phyloP scores from a whole-genome alignment of 1,140 invertebrate species.

The Lasaia peninsularis region DNA sequence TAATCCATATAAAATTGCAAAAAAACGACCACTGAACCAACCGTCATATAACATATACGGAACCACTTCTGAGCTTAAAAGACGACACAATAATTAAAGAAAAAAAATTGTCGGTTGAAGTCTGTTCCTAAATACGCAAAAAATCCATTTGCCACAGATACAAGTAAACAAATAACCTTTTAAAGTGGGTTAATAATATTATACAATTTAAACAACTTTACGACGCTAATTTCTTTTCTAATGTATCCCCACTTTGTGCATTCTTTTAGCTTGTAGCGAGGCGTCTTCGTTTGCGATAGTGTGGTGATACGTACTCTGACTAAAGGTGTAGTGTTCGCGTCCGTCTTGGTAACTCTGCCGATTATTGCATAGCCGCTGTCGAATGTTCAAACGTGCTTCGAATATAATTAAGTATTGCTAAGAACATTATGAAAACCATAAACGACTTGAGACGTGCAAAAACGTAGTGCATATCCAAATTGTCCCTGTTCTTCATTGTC shows the following conservation, averaged over 20 bases:
- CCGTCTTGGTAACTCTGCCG: slow-evolving; percentile 39
- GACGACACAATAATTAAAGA: too few relatives aligned
- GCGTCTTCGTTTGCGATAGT: slow-evolving; percentile 24
- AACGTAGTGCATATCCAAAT: slow-evolving; percentile 51
- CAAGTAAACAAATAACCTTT: too few relatives aligned
- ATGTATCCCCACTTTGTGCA: slow-evolving; percentile 13
- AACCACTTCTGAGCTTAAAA: too few relatives aligned
- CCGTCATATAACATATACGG: too few relatives aligned
- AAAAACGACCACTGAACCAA: too few relatives aligned
- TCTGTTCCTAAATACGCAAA: too few relatives aligned
- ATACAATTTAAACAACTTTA: too few relatives aligned
- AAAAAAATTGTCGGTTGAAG: too few relatives aligned
- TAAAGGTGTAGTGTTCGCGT: slow-evolving; percentile 38
- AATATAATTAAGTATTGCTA: slow-evolving; percentile 54
- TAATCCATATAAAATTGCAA: too few relatives aligned
- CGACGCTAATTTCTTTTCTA: not conserved
- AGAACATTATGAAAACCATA: slow-evolving; percentile 53
- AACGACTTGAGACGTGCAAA: slow-evolving; percentile 49
- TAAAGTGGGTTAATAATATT: too few relatives aligned
- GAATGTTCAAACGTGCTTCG: slow-evolving; percentile 51
- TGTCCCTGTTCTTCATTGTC: slow-evolving; percentile 35
- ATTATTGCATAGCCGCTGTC: slow-evolving; percentile 48
- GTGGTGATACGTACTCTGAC: slow-evolving; percentile 36
- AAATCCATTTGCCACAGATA: too few relatives aligned
- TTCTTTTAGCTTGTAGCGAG: not conserved